Conservation (phyloP, 2,888 invertebrate species). For the Pilophorus perplexus region DNA sequence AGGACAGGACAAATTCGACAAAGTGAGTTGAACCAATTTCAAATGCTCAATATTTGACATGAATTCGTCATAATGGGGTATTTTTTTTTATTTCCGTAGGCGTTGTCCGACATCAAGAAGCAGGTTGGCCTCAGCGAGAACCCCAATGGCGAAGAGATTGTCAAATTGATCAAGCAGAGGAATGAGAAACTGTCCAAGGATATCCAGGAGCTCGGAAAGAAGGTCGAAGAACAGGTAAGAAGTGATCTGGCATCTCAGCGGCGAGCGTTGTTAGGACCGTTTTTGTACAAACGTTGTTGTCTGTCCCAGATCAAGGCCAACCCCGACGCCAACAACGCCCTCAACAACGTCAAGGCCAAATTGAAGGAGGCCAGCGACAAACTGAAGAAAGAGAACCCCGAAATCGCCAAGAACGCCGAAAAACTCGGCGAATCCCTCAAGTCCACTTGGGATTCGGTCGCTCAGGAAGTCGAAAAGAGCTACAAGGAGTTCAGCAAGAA, state of each 20-base stretch:
- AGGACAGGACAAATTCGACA: slow-evolving; percentile 32
- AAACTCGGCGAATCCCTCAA: slow-evolving; percentile 40
- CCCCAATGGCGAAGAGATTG: slow-evolving; percentile 41
- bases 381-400: slow-evolving; percentile 44
- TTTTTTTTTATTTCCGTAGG: slow-evolving; percentile 3
- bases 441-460: slow-evolving; percentile 38
- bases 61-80: not conserved
- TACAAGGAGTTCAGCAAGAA: slow-evolving; percentile 44
- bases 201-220: slow-evolving; percentile 31
- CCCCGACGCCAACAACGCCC: slow-evolving; percentile 32
- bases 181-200: slow-evolving; percentile 36
- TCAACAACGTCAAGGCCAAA: slow-evolving; percentile 37
- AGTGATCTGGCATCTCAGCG: not conserved
- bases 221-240: slow-evolving; percentile 43
- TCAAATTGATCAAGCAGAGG: slow-evolving; percentile 40
- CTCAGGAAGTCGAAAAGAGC: slow-evolving; percentile 40
- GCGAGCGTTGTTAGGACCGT: not conserved
- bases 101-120: slow-evolving; percentile 37
- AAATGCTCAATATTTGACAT: not conserved
- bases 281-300: not conserved
- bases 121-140: slow-evolving; percentile 37
- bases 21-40: not conserved
- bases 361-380: slow-evolving; percentile 41
- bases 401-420: slow-evolving; percentile 43
- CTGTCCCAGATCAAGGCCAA: slow-evolving; percentile 40